Conservation (phyloP, 1,140 invertebrate genomes). For the Psilanteris sp. region DNA sequence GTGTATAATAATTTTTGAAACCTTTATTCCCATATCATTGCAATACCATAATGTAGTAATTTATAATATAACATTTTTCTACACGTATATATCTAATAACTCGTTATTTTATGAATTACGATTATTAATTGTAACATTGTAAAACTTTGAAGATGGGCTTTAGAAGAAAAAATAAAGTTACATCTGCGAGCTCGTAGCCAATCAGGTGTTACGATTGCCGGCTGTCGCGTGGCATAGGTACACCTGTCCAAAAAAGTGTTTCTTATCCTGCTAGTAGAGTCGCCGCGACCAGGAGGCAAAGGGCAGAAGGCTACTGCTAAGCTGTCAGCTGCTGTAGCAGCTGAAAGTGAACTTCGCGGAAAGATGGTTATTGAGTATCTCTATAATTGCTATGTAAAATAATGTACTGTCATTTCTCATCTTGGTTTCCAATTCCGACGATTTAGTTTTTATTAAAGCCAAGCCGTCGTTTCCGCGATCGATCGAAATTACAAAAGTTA, state of each 20-base stretch:
- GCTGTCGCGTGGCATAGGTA: slow-evolving; percentile 71
- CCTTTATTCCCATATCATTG: too few species aligned
- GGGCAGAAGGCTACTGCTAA: slow-evolving; percentile 54
- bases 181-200: slow-evolving; percentile 57
- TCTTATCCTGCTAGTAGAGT: slow-evolving; percentile 57
- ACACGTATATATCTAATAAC: too few species aligned
- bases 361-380: slow-evolving; percentile 38
- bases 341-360: slow-evolving; percentile 47
- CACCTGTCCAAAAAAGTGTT: slow-evolving; percentile 69
- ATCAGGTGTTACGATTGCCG: slow-evolving; percentile 67
- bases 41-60: too few species aligned
- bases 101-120: too few species aligned
- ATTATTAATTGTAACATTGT: neutral
- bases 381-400: slow-evolving; percentile 27
- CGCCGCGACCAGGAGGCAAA: slow-evolving; percentile 28
- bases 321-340: slow-evolving; percentile 63
- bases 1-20: too few species aligned
- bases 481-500: neutral
- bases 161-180: slow-evolving; percentile 25
- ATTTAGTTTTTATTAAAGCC: slow-evolving; percentile 14
- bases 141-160: slow-evolving; percentile 21
- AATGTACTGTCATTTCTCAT: slow-evolving; percentile 20
- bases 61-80: too few species aligned
- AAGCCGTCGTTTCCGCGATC: neutral
- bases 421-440: slow-evolving; percentile 3